Evolutionary conservation across 2,888 invertebrate species (phyloP).

Genomic region (Dascillus cervinus): DNA sequence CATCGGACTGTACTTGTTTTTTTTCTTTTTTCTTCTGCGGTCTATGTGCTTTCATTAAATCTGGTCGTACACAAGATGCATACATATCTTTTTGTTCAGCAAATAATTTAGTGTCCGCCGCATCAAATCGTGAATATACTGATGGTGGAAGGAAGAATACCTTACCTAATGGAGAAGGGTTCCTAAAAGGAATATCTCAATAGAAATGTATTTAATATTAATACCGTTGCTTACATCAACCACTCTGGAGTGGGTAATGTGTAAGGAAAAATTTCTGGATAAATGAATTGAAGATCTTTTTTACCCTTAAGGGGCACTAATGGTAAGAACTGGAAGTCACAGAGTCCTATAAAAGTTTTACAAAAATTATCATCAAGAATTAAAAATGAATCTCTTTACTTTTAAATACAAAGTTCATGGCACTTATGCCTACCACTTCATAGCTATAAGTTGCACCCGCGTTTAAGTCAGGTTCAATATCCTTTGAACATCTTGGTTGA

Average conservation of each 20-base stretch:
- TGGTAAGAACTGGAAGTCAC: slow-evolving; percentile 90
- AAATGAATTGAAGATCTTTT: slow-evolving; percentile 50
- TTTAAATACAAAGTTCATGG: slow-evolving; percentile 54
- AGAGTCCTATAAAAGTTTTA: slow-evolving; percentile 54
- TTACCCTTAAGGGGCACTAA: slow-evolving; percentile 44
- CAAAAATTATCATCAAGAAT: slow-evolving; percentile 1
- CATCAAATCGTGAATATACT: slow-evolving; percentile 71
- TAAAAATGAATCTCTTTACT: slow-evolving; percentile 3
- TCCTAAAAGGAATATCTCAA: slow-evolving; percentile 13
- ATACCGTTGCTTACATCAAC: slow-evolving; percentile 43
- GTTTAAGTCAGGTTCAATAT: slow-evolving; percentile 27
- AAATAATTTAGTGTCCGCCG: slow-evolving; percentile 28
- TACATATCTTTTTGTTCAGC: no score
- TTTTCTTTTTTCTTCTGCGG: no score
- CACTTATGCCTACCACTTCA: slow-evolving; percentile 53
- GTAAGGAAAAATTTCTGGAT: slow-evolving; percentile 56
- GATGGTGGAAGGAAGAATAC: slow-evolving; percentile 69
- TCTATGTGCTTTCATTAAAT: no score
- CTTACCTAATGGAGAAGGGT: slow-evolving; percentile 29
- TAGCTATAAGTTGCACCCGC: slow-evolving; percentile 43
- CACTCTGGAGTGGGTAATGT: slow-evolving; percentile 48
- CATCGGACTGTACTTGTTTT: slow-evolving; percentile 10
- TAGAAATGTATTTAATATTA: slow-evolving; percentile 6
- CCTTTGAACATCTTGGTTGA: slow-evolving; percentile 29
- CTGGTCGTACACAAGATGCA: no score